Evolutionary conservation across 2,797 vertebrate species (phyloP).

Genomic region (Alosa sapidissima): DNA sequence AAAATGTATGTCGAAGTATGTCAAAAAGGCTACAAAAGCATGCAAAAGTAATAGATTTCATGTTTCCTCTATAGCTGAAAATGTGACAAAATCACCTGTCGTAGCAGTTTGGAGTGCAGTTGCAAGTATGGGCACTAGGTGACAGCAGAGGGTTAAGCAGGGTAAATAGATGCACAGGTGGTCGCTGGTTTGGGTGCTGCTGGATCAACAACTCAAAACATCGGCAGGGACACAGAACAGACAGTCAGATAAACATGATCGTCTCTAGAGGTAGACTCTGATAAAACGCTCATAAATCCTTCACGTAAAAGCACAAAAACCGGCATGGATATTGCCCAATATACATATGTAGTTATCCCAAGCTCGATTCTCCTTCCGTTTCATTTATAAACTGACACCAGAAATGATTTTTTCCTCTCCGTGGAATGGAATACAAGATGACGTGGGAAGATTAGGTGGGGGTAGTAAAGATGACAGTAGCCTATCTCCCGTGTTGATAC

Average conservation of each 20-base stretch:
- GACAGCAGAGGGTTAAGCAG: constrained; percentile 53
- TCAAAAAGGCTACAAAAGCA: too few relatives aligned
- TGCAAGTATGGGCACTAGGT: constrained; percentile 50
- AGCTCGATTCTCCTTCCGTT: neutral
- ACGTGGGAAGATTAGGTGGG: constrained; percentile 10
- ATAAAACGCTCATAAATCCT: constrained; percentile 31
- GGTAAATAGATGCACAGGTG: constrained; percentile 62
- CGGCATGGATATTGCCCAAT: neutral
- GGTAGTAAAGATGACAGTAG: neutral
- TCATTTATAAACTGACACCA: neutral
- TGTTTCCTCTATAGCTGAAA: neutral
- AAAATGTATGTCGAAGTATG: too few relatives aligned
- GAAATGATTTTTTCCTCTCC: neutral
- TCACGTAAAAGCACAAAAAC: constrained; percentile 29
- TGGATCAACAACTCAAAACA: constrained; percentile 59
- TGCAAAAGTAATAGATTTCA: too few relatives aligned
- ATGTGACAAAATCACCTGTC: neutral
- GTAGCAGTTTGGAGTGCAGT: constrained; percentile 6
- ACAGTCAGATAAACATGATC: constrained; percentile 25
- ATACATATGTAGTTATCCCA: neutral
- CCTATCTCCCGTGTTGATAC: neutral
- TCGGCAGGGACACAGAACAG: constrained; percentile 43
- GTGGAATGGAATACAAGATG: neutral
- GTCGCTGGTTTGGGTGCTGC: constrained; percentile 49
- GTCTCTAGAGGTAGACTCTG: neutral